phyloP scores from a whole-genome alignment of 2,888 invertebrate genomes.

The Caradrina kadenii region DNA sequence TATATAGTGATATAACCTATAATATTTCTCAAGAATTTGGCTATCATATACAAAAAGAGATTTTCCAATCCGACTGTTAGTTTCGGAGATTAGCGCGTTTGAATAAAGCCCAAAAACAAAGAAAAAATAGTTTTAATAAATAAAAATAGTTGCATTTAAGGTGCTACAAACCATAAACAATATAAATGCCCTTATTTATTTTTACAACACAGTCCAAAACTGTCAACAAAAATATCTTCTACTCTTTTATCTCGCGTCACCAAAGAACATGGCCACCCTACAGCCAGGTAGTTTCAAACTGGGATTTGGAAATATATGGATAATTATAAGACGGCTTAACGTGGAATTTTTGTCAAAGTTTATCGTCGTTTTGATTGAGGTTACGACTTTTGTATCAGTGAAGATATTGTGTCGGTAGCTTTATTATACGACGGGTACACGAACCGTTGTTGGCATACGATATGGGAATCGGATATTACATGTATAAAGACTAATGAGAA shows the following conservation, averaged over 20 bases:
- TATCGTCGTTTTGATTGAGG: conserved; percentile 90
- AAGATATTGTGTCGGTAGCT: conserved; percentile 84
- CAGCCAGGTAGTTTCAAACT: conserved; percentile 85
- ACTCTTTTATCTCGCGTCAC: background rate
- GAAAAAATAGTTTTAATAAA: no score
- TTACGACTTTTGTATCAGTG: conserved; percentile 82
- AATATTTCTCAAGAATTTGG: no score
- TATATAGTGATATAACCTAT: no score
- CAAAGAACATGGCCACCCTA: conserved; percentile 36
- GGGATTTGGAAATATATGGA: conserved; percentile 89
- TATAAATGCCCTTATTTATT: no score
- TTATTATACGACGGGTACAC: conserved; percentile 71
- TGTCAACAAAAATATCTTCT: background rate
- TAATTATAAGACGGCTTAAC: conserved; percentile 90
- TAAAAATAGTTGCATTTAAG: background rate
- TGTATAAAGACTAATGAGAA: conserved; percentile 22
- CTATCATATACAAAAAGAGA: no score
- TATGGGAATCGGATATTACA: conserved; percentile 33
- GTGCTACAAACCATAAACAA: conserved; percentile 2
- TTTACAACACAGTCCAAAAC: background rate
- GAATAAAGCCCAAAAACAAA: no score
- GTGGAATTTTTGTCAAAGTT: conserved; percentile 90
- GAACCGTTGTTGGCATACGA: conserved; percentile 37
- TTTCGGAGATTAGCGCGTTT: no score
- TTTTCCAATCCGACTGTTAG: no score